These are phyloP conservation scores for Odontophorus gujanensis DNA, from an alignment of 2,113 vertebrate genomes.

Conservation along the genomic window DNA sequence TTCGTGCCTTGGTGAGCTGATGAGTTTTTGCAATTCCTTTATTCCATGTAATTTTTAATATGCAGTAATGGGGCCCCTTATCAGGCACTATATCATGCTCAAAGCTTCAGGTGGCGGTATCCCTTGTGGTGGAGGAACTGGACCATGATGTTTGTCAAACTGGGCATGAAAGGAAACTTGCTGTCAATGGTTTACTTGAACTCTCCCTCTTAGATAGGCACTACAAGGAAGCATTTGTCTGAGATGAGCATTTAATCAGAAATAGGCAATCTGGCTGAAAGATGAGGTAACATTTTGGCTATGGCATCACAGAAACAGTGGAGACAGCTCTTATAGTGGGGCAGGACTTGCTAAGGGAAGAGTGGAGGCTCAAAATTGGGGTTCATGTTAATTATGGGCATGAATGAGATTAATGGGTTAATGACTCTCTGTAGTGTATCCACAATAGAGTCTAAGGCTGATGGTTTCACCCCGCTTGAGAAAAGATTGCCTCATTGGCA, in stretches of 20 bases:
- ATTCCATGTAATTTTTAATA: neutral
- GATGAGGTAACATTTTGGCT: neutral
- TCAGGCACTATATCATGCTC: neutral
- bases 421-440: neutral
- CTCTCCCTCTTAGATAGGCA: neutral
- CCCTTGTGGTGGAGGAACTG: neutral
- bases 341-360: neutral
- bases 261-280: neutral
- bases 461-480: neutral
- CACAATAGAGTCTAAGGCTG: neutral
- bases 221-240: constrained; percentile 1
- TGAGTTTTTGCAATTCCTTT: constrained; percentile 41
- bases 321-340: neutral
- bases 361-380: neutral
- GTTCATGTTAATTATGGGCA: neutral
- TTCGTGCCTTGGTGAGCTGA: constrained; percentile 28
- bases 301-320: neutral
- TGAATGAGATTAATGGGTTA: neutral
- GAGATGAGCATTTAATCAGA: neutral
- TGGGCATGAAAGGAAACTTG: constrained; percentile 4
- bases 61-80: neutral
- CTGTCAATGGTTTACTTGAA: neutral
- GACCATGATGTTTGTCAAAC: neutral
- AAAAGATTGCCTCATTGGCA: neutral
- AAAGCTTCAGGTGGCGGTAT: neutral